These are phyloP conservation scores for Leptinotarsa texana DNA, from an alignment of 1,140 invertebrate species.

Conservation along the genomic window DNA sequence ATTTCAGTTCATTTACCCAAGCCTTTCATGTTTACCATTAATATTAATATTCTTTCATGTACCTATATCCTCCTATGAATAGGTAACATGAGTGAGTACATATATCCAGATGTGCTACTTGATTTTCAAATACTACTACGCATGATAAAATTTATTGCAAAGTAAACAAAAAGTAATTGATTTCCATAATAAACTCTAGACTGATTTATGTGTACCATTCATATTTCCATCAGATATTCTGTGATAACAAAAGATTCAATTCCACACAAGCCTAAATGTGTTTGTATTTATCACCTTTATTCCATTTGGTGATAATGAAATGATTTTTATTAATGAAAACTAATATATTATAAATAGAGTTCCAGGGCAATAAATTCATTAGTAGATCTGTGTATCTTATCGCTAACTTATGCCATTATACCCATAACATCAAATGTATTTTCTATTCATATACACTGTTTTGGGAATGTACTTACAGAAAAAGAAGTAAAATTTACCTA, in stretches of 20 bases:
- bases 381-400: background rate
- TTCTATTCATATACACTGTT: no score
- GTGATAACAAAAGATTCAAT: slow-evolving; percentile 2
- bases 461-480: no score
- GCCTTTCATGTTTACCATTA: no score
- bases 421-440: no score
- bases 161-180: slow-evolving; percentile 11
- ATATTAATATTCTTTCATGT: background rate
- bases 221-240: background rate
- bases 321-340: background rate
- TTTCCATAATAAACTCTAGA: background rate
- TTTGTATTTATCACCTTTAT: background rate
- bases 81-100: background rate
- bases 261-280: background rate
- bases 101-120: slow-evolving; percentile 15
- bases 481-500: no score
- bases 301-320: background rate
- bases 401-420: no score
- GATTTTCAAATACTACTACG: slow-evolving; percentile 11
- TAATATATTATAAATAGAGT: background rate
- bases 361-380: background rate
- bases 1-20: no score
- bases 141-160: slow-evolving; percentile 18
- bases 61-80: background rate
- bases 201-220: background rate